Evolutionary conservation across 1,140 invertebrate genomes (phyloP).

Genomic region (Hirudo medicinalis): DNA sequence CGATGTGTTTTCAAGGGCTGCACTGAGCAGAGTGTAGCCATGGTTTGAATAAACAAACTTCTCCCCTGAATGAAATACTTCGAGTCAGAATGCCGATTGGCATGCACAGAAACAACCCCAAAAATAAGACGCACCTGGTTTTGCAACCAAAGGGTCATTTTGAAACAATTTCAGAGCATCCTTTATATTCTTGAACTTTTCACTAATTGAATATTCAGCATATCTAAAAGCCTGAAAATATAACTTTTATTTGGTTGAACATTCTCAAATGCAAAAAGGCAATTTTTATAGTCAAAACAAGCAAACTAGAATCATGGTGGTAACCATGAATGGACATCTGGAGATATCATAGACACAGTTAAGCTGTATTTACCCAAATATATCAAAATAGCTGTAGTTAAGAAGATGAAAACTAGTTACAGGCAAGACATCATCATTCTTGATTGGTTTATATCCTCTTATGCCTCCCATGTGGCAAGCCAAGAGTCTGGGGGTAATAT

Average conservation of each 20-base stretch:
- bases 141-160: conserved; percentile 44
- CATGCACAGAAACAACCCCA: not conserved
- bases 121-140: conserved; percentile 41
- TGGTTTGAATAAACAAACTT: conserved; percentile 46
- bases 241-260: not conserved
- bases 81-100: not conserved
- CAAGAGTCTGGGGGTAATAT: conserved; percentile 41
- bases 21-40: conserved; percentile 46
- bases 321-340: not conserved
- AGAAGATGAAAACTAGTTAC: too few relatives aligned
- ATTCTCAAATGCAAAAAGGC: not conserved
- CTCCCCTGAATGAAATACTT: conserved; percentile 29
- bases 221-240: conserved; percentile 12
- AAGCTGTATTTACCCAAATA: not conserved
- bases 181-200: conserved; percentile 36
- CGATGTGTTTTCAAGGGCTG: conserved; percentile 42
- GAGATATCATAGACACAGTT: not conserved
- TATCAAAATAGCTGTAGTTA: not conserved
- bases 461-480: conserved; percentile 43
- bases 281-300: not conserved
- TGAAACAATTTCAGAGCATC: conserved; percentile 46
- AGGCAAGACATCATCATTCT: conserved; percentile 16
- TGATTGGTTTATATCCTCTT: conserved; percentile 25
- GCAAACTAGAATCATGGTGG: not conserved
- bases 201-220: conserved; percentile 35